phyloP scores from a whole-genome alignment of 1,140 invertebrate genomes.

The Apis laboriosa region DNA sequence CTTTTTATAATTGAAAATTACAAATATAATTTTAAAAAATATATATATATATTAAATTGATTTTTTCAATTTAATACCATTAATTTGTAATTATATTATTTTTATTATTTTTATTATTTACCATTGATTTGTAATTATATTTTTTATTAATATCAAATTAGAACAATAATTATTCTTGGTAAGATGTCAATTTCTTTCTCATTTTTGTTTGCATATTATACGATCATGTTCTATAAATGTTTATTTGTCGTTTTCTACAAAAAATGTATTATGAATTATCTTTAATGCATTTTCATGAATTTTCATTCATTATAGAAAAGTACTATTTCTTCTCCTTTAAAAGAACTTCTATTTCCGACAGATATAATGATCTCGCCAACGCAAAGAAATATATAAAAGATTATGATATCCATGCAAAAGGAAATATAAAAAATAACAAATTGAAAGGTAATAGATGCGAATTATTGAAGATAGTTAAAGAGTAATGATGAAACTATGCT shows the following conservation, averaged over 20 bases:
- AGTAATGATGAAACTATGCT: slow-evolving; percentile 32
- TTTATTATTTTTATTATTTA: too few species aligned
- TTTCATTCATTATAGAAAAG: neutral
- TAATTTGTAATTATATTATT: neutral
- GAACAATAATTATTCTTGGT: neutral
- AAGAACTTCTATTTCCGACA: slow-evolving; percentile 2
- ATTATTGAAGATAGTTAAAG: slow-evolving; percentile 9
- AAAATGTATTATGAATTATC: neutral
- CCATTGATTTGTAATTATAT: neutral
- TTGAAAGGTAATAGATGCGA: slow-evolving; percentile 19
- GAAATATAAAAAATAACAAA: neutral
- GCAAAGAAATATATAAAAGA: neutral
- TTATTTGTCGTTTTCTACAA: neutral
- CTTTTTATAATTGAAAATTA: neutral
- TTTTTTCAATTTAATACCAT: neutral
- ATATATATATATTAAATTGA: neutral
- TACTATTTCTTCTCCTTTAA: neutral
- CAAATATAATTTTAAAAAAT: too few species aligned
- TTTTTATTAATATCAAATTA: neutral
- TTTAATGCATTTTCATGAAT: neutral
- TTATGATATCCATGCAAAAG: neutral
- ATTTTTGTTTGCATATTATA: neutral
- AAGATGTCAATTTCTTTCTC: too few species aligned
- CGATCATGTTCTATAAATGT: too few species aligned
- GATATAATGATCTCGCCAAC: slow-evolving; percentile 7